phyloP scores from a whole-genome alignment of 2,113 vertebrate species.

The Nesogale talazaci region DNA sequence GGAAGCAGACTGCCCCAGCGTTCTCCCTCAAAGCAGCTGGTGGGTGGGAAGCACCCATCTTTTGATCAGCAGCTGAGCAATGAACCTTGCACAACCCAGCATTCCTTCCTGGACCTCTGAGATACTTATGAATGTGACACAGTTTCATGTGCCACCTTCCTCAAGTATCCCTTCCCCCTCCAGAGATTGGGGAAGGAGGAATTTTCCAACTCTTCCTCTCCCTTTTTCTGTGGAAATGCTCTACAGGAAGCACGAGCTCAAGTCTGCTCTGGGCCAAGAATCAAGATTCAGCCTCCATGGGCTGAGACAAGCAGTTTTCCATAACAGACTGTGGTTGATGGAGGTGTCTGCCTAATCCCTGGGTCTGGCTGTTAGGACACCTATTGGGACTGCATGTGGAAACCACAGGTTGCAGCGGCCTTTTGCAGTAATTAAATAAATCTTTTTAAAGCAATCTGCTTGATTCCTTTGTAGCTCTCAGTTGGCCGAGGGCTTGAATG shows the following conservation, averaged over 20 bases:
- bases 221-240: background rate
- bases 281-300: background rate
- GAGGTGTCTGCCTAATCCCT: background rate
- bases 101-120: background rate
- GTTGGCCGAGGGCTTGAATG: background rate
- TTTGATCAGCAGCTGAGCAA: background rate
- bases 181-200: background rate
- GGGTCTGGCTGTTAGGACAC: background rate
- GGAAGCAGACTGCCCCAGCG: background rate
- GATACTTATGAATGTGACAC: background rate
- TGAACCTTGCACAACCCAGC: background rate
- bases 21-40: background rate
- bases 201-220: background rate
- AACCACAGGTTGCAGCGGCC: background rate
- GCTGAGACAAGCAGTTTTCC: background rate
- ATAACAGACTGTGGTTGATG: background rate
- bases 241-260: background rate
- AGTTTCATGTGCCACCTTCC: background rate
- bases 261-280: background rate
- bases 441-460: background rate
- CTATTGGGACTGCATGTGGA: background rate
- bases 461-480: background rate
- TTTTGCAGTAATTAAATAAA: background rate
- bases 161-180: background rate
- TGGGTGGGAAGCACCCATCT: background rate